Conservation (phyloP, 1,140 invertebrate species). For the Calosoma granatense region DNA sequence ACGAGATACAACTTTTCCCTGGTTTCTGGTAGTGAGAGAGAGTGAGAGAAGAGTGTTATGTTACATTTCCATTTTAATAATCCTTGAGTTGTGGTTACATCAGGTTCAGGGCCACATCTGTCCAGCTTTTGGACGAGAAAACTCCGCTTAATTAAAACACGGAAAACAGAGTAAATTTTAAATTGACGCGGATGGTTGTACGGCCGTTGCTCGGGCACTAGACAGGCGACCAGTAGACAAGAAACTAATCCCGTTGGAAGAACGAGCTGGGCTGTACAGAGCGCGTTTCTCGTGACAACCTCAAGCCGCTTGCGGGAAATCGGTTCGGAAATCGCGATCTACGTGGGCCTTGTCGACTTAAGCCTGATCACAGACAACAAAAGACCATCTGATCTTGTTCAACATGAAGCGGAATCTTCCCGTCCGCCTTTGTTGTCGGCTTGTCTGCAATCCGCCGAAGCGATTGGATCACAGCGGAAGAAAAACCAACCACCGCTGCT, state of each 20-base stretch:
- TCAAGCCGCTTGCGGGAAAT: slow-evolving; percentile 7
- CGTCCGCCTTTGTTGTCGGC: not conserved
- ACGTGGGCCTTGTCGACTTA: slow-evolving; percentile 6
- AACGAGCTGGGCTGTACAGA: too few relatives aligned
- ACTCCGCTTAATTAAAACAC: not conserved
- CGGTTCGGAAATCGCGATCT: slow-evolving; percentile 6
- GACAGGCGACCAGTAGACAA: too few relatives aligned
- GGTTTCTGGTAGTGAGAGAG: too few relatives aligned
- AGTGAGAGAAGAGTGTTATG: too few relatives aligned
- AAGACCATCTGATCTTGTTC: slow-evolving; percentile 8
- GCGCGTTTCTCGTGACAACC: not conserved
- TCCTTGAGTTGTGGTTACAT: too few relatives aligned
- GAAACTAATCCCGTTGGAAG: not conserved
- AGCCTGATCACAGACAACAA: slow-evolving; percentile 7
- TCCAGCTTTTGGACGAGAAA: too few relatives aligned
- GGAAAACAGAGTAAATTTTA: not conserved
- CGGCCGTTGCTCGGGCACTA: not conserved
- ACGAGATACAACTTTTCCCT: too few relatives aligned
- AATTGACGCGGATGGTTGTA: not conserved
- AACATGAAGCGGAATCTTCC: not conserved
- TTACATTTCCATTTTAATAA: too few relatives aligned
- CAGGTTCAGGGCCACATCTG: too few relatives aligned
- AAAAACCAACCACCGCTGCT: too few relatives aligned
- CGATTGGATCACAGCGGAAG: not conserved
- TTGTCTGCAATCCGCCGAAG: not conserved